Evolutionary conservation across 2,113 vertebrate genomes (phyloP), one percentile per base, ranked within the genome.

Genomic region (Centropus unirufus): DNA sequence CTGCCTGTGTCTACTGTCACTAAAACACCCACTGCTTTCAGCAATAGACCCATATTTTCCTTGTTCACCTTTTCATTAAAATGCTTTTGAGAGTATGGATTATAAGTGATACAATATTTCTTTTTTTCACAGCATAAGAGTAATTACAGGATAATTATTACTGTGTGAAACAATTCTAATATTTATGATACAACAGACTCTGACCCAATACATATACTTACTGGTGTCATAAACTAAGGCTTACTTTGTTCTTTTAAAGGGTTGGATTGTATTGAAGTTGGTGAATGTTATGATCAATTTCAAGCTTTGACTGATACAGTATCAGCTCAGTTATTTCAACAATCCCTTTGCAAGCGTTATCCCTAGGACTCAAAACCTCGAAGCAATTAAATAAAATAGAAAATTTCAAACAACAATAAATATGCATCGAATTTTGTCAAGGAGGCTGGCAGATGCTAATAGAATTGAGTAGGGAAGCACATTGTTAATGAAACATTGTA

Each of bases 371-470:
- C 58, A 73, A 84, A 93, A 74, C 32, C 27, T 61, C 62, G 27
- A 68, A 67, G 29, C 59, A 87, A 90, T 80, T 6, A 4, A 92
- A 83, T 74, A 52, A 89, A 81, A 63, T 11, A 44, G 18, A 30
- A 83, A 92, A 82, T 17, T 58, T 64, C 55, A 70, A 90, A 68
- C 62, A 40, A 46, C 68, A 75, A 95, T 87, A 89, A 72, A 67
- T 83, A 24, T 57, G 22, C 49, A 55, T 9, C n/a, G 30, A 49
- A 68, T 8, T 67, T 67, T 86, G 92, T 83, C 68, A 81, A 58
- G 36, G 21, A 90, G 34, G n/a, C n/a, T 81, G 86, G 32, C 20
- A 55, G 55, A 83, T 64, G 55, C 18, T 44, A 94, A 40, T 29
- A 49, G 59, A 88, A 83, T 26, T 55, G 40, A 81, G 20, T 14